Evolutionary conservation across 2,113 vertebrate genomes (phyloP).

Genomic region (Aegotheles bennettii): DNA sequence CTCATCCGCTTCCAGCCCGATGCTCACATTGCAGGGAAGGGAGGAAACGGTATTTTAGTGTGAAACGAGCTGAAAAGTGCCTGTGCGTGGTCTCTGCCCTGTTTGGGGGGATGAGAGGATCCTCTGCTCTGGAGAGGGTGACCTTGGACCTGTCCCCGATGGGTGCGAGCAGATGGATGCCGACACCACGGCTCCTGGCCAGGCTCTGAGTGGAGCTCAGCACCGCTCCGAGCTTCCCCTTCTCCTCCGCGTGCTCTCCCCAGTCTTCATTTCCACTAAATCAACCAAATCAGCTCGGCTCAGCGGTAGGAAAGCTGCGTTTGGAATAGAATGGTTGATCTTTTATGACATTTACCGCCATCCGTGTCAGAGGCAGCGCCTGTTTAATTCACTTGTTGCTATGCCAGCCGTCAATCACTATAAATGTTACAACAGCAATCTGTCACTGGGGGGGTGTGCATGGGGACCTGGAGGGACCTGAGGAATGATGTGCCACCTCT

Average conservation of each 20-base stretch:
- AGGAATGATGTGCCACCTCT: background rate
- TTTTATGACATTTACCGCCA: slow-evolving; percentile 60
- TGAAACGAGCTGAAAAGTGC: accelerated
- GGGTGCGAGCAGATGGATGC: background rate
- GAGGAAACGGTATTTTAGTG: background rate
- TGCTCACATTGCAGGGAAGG: accelerated
- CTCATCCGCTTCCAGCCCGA: accelerated
- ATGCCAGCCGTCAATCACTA: slow-evolving; percentile 28
- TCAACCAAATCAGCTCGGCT: background rate
- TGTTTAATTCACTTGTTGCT: slow-evolving; percentile 60
- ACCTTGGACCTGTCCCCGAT: accelerated
- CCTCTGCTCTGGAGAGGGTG: accelerated
- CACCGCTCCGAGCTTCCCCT: background rate
- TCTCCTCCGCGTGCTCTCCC: background rate
- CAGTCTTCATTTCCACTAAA: slow-evolving; percentile 33
- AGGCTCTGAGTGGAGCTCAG: background rate
- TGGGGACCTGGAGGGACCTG: background rate
- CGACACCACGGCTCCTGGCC: accelerated
- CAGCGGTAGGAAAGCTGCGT: background rate
- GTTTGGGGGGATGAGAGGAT: accelerated
- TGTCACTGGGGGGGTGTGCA: background rate
- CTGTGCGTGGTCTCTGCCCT: accelerated
- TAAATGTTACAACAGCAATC: background rate
- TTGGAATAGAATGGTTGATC: slow-evolving; percentile 7
- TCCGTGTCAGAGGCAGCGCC: background rate